Evolutionary conservation across 30 jellyfish, hydroid and myxozoan species (phyloP), one percentile per base, ranked within the genome.

Genomic region (Cassiopea andromeda): DNA sequence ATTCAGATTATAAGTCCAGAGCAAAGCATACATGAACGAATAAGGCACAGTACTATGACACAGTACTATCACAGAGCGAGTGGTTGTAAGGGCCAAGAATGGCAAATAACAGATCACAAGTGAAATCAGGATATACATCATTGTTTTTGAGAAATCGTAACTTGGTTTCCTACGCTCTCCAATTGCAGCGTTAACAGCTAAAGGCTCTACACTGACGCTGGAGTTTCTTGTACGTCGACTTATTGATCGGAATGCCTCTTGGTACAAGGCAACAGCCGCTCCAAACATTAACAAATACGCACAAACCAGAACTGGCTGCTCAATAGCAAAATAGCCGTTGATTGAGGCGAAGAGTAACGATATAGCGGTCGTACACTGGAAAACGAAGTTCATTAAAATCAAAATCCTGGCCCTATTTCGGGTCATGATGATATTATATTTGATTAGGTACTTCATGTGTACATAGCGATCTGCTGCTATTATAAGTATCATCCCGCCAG

Each of bases 381-480:
- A 81, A 12, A 85, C 60, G 45, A 85, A 57, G 87, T 85, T 85
- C 54, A 49, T 48, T 66, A 59, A 45, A 46, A 85, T 54, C 70
- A 64, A 48, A 15, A 73, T 73, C 75, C 57, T 3, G 45, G 87
- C 86, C 64, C 92, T 75, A 2, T 43, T 38, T 15, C 78, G 46
- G 60, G 92, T 72, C 87, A 85, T 85, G 61, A 85, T 85, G n/a
- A 15, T 50, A 57, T 44, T 85, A 75, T 85, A 85, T 48, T 73
- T 85, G 44, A 69, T 75, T 17, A 85, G 67, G 82, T 70, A 73
- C 44, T 75, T 73, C 92, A 85, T 85, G 87, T 85, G 92, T 3
- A 85, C 46, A 60, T 85, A 85, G 8, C 92, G 86, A 85, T 85
- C 92, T 2, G 70, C 90, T 15, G 90, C 81, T 12, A 81, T 81